Evolutionary conservation across 2,797 vertebrate genomes (phyloP).

Genomic region (Silurus lanzhouensis): DNA sequence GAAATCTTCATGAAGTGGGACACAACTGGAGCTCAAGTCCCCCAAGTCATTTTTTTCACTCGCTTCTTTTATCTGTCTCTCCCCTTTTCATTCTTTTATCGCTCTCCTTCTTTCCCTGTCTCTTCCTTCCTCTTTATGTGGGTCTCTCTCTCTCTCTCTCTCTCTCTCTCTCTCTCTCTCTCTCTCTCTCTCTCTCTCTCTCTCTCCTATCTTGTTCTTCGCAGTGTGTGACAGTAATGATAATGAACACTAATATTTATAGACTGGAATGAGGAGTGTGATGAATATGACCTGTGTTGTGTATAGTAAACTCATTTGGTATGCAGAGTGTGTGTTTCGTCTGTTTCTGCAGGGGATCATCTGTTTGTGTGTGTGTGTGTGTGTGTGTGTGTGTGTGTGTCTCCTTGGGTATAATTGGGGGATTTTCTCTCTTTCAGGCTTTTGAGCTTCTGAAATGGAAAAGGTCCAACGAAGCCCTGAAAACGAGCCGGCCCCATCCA

Average conservation of each 20-base stretch:
- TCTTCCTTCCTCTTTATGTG: neutral
- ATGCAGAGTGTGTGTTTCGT: neutral
- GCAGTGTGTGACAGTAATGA: neutral
- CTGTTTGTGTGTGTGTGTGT: neutral
- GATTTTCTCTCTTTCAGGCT: constrained; percentile 46
- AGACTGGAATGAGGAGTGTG: neutral
- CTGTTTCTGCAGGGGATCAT: neutral
- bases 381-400: constrained; percentile 8
- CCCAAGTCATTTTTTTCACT: too few relatives aligned
- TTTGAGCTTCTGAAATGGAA: constrained; percentile 43
- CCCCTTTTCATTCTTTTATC: too few relatives aligned
- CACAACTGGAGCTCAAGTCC: too few relatives aligned
- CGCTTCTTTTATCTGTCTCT: too few relatives aligned
- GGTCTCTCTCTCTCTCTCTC: neutral
- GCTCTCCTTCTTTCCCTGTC: too few relatives aligned
- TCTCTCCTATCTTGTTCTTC: neutral
- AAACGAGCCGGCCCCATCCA: neutral
- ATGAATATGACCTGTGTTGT: neutral
- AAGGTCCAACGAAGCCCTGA: neutral
- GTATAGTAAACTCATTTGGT: neutral
- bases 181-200: neutral
- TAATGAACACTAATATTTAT: neutral
- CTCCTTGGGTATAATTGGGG: constrained; percentile 26
- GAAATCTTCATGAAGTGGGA: too few relatives aligned
- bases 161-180: too few relatives aligned